Conservation (phyloP, 2,113 vertebrate genomes). For the Zapornia atra region DNA sequence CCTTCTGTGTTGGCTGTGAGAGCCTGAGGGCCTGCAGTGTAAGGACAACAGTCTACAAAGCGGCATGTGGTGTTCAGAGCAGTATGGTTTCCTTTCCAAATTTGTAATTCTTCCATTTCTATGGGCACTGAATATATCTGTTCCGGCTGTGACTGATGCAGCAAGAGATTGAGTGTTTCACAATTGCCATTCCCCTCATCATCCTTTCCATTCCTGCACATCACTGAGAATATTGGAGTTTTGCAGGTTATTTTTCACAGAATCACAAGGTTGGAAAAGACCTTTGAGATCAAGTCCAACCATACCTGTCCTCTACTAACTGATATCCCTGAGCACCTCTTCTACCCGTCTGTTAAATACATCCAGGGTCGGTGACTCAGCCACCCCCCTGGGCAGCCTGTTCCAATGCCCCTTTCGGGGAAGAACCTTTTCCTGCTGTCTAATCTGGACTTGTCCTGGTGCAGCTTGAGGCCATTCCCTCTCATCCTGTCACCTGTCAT, state of each 20-base stretch:
- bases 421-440: too few relatives aligned
- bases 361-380: too few relatives aligned
- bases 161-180: not conserved
- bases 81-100: not conserved
- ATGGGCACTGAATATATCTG: not conserved
- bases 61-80: not conserved
- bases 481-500: too few relatives aligned
- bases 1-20: not conserved
- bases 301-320: too few relatives aligned
- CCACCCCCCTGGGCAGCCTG: too few relatives aligned
- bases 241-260: not conserved
- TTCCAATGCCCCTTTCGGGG: too few relatives aligned
- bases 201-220: not conserved
- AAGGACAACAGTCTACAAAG: not conserved
- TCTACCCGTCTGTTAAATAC: too few relatives aligned
- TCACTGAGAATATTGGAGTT: not conserved
- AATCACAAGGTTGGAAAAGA: too few relatives aligned
- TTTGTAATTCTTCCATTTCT: not conserved
- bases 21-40: fast-evolving
- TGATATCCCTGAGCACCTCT: too few relatives aligned
- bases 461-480: too few relatives aligned
- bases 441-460: too few relatives aligned
- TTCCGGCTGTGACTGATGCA: not conserved
- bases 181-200: not conserved
- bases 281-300: too few relatives aligned